Base-by-base conservation (phyloP, 2,797 vertebrate genomes). In the Silurus aristotelis region DNA sequence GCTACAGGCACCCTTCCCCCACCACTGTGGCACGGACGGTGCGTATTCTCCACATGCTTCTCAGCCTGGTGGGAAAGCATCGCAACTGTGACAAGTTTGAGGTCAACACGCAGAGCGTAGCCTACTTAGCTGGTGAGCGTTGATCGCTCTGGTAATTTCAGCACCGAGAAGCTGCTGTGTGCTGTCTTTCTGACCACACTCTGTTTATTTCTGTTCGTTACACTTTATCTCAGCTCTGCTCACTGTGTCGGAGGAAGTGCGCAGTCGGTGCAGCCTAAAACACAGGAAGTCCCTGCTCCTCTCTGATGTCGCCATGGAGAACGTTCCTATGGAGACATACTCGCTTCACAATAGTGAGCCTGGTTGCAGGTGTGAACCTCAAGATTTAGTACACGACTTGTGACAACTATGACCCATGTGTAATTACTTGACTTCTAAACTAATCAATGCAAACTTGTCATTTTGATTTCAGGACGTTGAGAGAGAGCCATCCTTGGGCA, bases 11-110 rank as follows among this genome's bases (percentile, higher is more conserved):
- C 91, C 98, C 98, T 38, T 99, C 97, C 61, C 94, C 97, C 88
- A 96, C 96, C 88, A 99, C 97, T 1, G 97, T 98, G 77, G 98
- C 98, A 3, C 95, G 98, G 90, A 99, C 98, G 0, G 96, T 99
- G 77, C 95, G 98, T 88, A 99, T 99, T 91, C 95, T 99, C 48
- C 98, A 99, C 92, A 99, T 96, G 2, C 95, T 99, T 10, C 93
- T 99, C 80, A 92, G 96, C 84, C 95, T 99, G 87, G 98, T 99
- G 89, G 97, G 98, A 91, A 99, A 99, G 87, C 97, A 98, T 88
- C 95, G 96, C 88, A 99, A 99, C 89, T 99, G 97, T 94, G 98
- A 99, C 94, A 98, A 98, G 94, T 99, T 99, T 88, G 98, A 99
- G 93, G 98, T 99, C 92, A 99, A 98, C 96, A 98, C 95, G 13